These are phyloP conservation scores for Diaperis boleti DNA, from an alignment of 2,888 invertebrate genomes.

Conservation along the genomic window DNA sequence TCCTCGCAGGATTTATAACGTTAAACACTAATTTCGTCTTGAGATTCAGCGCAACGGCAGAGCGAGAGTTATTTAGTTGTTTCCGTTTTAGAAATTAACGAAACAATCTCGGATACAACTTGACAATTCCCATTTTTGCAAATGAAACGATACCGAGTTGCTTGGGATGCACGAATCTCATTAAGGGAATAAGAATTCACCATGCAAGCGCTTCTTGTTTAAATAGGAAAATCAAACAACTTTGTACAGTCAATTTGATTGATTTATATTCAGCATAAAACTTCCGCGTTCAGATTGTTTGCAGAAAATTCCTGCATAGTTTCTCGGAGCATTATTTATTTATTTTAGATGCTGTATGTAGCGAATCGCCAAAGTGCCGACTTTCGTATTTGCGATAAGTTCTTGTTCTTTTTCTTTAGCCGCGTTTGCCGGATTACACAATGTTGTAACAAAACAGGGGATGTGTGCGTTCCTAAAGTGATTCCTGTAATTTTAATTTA, in stretches of 20 bases:
- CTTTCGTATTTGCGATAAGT: neutral
- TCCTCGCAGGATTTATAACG: constrained; percentile 32
- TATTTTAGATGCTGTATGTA: constrained; percentile 9
- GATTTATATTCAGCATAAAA: constrained; percentile 55
- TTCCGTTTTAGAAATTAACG: constrained; percentile 28
- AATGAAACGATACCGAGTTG: too few relatives aligned
- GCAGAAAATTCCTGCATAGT: constrained; percentile 15
- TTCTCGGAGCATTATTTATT: constrained; percentile 16
- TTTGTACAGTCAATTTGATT: constrained; percentile 56
- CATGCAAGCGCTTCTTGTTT: constrained; percentile 50
- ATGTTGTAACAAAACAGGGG: too few relatives aligned
- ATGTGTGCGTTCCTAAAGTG: too few relatives aligned
- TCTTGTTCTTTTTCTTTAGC: neutral
- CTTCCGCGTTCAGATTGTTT: constrained; percentile 43
- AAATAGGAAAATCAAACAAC: constrained; percentile 54
- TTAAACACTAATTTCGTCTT: constrained; percentile 30
- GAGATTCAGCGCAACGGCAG: neutral
- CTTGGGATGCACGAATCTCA: constrained; percentile 9
- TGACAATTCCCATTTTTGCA: neutral
- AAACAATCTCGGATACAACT: constrained; percentile 23
- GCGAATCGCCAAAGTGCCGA: neutral
- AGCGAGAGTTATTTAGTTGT: constrained; percentile 9
- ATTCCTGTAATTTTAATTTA: too few relatives aligned
- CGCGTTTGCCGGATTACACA: neutral
- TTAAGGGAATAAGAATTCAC: constrained; percentile 46